phyloP scores from a whole-genome alignment of 2,888 invertebrate genomes.

The Euclidia mi region DNA sequence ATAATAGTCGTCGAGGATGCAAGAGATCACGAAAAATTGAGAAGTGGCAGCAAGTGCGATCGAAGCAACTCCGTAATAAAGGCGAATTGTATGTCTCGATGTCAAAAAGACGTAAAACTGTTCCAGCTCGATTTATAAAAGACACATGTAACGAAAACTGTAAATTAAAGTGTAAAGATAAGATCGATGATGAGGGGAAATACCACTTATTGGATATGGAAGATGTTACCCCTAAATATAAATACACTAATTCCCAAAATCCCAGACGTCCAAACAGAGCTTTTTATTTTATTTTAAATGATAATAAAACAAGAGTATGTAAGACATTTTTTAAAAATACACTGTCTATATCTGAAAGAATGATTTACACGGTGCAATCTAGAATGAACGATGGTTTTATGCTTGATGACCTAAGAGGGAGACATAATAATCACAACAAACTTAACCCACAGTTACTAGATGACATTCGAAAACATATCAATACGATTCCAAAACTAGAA shows the following conservation, averaged over 20 bases:
- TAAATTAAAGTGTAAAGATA: too few relatives aligned
- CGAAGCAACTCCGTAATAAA: too few relatives aligned
- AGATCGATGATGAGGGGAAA: too few relatives aligned
- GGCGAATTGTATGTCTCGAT: too few relatives aligned
- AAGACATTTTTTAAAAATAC: not conserved
- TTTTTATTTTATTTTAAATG: constrained; percentile 21
- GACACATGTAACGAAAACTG: too few relatives aligned
- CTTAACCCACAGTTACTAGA: constrained; percentile 3
- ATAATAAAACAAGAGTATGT: constrained; percentile 17
- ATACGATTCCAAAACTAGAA: constrained; percentile 36
- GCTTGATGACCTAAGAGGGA: constrained; percentile 22
- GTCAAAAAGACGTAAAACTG: too few relatives aligned
- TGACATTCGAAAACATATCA: constrained; percentile 17
- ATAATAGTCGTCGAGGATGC: too few relatives aligned
- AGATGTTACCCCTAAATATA: constrained; percentile 26
- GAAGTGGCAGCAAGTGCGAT: too few relatives aligned
- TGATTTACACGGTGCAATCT: constrained; percentile 7
- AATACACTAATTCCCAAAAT: constrained; percentile 24
- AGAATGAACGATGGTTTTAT: constrained; percentile 14
- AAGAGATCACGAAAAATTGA: too few relatives aligned
- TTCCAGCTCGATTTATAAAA: too few relatives aligned
- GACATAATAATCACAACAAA: constrained; percentile 16
- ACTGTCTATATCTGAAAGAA: not conserved
- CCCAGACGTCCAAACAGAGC: constrained; percentile 24
- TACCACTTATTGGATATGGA: not conserved